Evolutionary conservation across 2,113 vertebrate species (phyloP), one percentile per base, ranked within the genome.

Genomic region (Indri indri): DNA sequence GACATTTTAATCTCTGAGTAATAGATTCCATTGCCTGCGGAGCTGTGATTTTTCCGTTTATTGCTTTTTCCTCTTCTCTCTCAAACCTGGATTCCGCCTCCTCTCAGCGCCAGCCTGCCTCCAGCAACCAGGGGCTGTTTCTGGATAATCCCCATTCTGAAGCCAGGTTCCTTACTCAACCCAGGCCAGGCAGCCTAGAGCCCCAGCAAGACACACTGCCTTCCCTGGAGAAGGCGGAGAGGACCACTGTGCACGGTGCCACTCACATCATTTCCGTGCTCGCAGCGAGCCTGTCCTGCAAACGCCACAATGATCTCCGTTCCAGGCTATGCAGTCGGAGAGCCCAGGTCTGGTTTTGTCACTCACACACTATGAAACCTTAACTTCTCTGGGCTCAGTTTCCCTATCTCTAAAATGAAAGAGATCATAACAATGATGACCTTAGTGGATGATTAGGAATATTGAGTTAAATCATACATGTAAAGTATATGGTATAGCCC

Each of bases 1-100:
- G 96, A 97, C 95, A 97, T 97, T 97, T 97, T 94, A 87, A 96
- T 97, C 88, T 93, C 93, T 96, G 93, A 97, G 95, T 97, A 97
- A 98, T 96, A 97, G 80, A 95, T 96, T 97, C 97, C 95, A 66
- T 95, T 93, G 91, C 97, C 87, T 71, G 71, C 89, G 37, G 87
- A 84, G 93, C 87, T 91, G 34, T 47, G 68, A 63, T 79, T 94
- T 97, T 93, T 74, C 87, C 71, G 52, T 95, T 96, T 97, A 96
- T 94, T 97, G 95, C 96, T 93, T 96, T 97, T 98, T 94, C 96
- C 96, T 95, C 63, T 91, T 83, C 93, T 89, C 81, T 88, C 73
- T 90, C 83, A 97, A 81, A 97, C 73, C 79, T 87, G 79, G 79
- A 93, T 88, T 96, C 76, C n/a, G 71, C 77, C 65, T 95, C 37